Base-by-base conservation (phyloP, 2,113 vertebrate genomes). In the Lampris megalopsis region DNA sequence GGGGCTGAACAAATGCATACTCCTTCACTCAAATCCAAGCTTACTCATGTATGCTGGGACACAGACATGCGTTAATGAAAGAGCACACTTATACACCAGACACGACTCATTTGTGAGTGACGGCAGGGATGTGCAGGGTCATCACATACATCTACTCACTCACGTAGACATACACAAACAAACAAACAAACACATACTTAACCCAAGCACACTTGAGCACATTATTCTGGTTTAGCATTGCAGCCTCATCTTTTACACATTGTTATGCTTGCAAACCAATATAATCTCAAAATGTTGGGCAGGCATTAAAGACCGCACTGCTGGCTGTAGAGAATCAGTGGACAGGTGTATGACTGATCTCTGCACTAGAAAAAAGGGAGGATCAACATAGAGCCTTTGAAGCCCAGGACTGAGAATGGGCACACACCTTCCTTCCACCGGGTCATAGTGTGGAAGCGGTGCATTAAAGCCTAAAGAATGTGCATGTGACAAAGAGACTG, bases 381-480 rank as follows among this genome's bases (percentile, higher is more conserved):
- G 42, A 88, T 92, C 90, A 59, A 92, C 91, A 75, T n/a, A 7
- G 52, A 75, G 81, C 79, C 79, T 83, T 77, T 87, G 80, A 81
- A 86, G 80, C 70, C 74, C 59, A 0, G 53, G 70, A 80, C 90
- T 76, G 3, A 89, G 87, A 53, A 87, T 53, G 83, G 75, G 81
- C 80, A 62, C 68, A 78, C 60, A 66, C 58, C 66, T 62, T 45
- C 60, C 74, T 58, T 63, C 67, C 45, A 53, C 68, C 5, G 71
- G 71, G 61, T 68, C 59, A n/a, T 54, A 52, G 60, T 79, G 65
- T 43, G 80, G 83, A 68, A 70, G 68, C 49, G 54, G 64, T 68
- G 54, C 68, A 71, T 75, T 72, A 79, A 77, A 76, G 45, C 71
- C 45, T 54, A 57, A 56, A 47, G 77, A 78, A 71, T 65, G 63